Conservation (phyloP, 2,797 vertebrate genomes). For the Falco rusticolus region DNA sequence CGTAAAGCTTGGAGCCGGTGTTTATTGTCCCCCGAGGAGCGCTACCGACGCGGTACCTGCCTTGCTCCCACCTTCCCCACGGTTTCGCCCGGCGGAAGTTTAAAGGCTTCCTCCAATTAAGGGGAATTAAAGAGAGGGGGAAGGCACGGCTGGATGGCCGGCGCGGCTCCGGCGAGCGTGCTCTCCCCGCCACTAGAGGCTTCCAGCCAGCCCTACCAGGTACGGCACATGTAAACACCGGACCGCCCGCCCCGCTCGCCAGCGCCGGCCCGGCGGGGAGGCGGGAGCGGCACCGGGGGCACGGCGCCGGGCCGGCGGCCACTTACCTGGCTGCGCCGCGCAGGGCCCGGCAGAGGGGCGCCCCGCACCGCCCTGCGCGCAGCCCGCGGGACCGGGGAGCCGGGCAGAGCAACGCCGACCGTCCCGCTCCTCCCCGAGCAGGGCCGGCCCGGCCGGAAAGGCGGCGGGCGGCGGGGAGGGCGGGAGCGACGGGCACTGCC, state of each 20-base stretch:
- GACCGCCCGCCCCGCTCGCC: background rate
- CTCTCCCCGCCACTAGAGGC: background rate
- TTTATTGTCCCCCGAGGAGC: background rate
- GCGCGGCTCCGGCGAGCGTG: background rate
- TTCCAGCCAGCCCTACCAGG: conserved; percentile 1
- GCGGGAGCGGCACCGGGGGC: too few species aligned
- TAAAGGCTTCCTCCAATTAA: background rate
- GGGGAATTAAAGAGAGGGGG: background rate
- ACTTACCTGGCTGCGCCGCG: too few species aligned
- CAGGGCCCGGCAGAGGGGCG: too few species aligned
- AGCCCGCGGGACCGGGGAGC: too few species aligned
- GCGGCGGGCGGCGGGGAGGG: too few species aligned
- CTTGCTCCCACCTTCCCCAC: background rate
- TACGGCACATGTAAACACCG: background rate
- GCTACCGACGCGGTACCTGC: background rate
- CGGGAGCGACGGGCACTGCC: too few species aligned
- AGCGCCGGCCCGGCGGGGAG: background rate
- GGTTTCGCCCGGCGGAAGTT: background rate
- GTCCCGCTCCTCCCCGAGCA: too few species aligned
- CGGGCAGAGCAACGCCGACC: too few species aligned
- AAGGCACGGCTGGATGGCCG: background rate
- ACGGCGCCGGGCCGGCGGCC: too few species aligned
- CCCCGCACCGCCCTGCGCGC: too few species aligned
- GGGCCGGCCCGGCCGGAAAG: too few species aligned
- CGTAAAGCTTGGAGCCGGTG: background rate